These are phyloP conservation scores for Noturus placidus DNA, from an alignment of 2,113 vertebrate species.

Conservation along the genomic window DNA sequence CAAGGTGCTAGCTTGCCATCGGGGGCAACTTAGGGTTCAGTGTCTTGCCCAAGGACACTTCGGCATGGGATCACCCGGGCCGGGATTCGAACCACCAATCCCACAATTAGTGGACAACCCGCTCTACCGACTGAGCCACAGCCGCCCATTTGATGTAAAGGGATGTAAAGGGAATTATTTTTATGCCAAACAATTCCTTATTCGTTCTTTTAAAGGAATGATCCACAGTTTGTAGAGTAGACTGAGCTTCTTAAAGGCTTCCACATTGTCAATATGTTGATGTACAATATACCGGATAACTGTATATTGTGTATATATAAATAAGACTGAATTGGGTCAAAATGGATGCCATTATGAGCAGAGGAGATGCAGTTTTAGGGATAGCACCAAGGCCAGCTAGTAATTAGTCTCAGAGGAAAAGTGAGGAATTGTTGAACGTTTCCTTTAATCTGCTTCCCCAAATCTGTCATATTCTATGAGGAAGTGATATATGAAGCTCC, in stretches of 20 bases:
- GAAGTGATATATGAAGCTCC: background rate
- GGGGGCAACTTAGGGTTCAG: too few relatives aligned
- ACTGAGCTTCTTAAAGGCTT: background rate
- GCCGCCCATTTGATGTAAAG: too few relatives aligned
- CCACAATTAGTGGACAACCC: too few relatives aligned
- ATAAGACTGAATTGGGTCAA: background rate
- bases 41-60: too few relatives aligned
- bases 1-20: too few relatives aligned
- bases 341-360: background rate
- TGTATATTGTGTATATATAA: background rate
- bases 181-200: background rate
- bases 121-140: too few relatives aligned
- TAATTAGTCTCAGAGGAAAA: slow-evolving; percentile 14
- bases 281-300: background rate
- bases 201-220: background rate
- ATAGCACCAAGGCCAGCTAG: background rate
- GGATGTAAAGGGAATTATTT: background rate
- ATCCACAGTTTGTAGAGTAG: background rate
- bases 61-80: too few relatives aligned
- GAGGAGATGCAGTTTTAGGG: background rate
- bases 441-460: background rate
- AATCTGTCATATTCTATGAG: slow-evolving; percentile 4
- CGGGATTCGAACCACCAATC: too few relatives aligned
- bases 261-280: too few relatives aligned
- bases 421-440: background rate